Evolutionary conservation across 2,797 vertebrate genomes (phyloP), one percentile per base, ranked within the genome.

Genomic region (Hypotaenidia philippensis): DNA sequence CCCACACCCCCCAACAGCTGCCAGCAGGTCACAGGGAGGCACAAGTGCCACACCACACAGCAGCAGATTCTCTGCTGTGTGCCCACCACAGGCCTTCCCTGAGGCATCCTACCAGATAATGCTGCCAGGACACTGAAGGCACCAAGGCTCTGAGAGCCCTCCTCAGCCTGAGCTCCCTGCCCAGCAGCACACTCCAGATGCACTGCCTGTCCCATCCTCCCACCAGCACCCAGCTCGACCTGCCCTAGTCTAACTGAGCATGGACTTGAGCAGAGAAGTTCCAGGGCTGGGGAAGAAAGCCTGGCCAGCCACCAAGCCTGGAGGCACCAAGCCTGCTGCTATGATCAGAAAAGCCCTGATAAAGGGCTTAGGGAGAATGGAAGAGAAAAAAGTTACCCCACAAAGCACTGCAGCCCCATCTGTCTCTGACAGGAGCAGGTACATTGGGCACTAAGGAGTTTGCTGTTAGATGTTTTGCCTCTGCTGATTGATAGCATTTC

Each of bases 401-500:
- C 68, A 65, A 36, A 89, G 45, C 89, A 40, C 25, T n/a, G 8
- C 27, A 53, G 71, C 50, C 53, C 69, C 83, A 93, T 96, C 88
- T 10, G 6, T 98, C 97, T 98, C 91, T 97, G 96, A 92, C 97
- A 96, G 3, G 11, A 88, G 19, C 50, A 65, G 29, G 85, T 88
- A 69, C 59, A 6, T 11, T n/a, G 83, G 68, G 81, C 87, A 25
- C 95, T 94, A 47, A 97, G 94, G 85, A 96, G 87, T 93, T 83
- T 59, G 87, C 92, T 76, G 34, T 70, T 81, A 68, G 90, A 60
- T 53, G 13, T 57, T 92, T 96, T 89, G 82, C 93, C 78, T 82
- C 60, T 41, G 11, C 83, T 97, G 97, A 98, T 95, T 60, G 97
- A 98, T 98, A 93, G 84, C 63, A 11, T 95, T 97, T 97, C 93